Evolutionary conservation across 2,888 invertebrate species (phyloP).

Genomic region (Amiota communis): DNA sequence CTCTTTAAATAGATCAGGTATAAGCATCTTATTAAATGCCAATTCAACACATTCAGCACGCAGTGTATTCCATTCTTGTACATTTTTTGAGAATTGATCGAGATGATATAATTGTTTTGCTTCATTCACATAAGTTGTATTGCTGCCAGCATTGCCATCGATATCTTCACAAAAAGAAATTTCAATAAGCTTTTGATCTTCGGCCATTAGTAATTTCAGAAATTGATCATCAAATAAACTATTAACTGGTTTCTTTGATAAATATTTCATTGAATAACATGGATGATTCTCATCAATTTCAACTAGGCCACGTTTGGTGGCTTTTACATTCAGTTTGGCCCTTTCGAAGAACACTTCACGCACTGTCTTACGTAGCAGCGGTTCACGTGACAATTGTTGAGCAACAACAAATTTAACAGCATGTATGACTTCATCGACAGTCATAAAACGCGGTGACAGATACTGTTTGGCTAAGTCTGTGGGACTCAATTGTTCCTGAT

Average conservation of each 20-base stretch:
- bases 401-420: slow-evolving; percentile 96
- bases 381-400: slow-evolving; percentile 93
- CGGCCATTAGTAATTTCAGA: slow-evolving; percentile 85
- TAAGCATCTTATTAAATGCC: slow-evolving; percentile 89
- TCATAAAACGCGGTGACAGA: slow-evolving; percentile 79
- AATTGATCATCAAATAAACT: slow-evolving; percentile 93
- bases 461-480: slow-evolving; percentile 87
- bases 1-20: slow-evolving; percentile 92
- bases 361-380: slow-evolving; percentile 87
- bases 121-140: slow-evolving; percentile 88
- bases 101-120: slow-evolving; percentile 80
- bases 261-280: slow-evolving; percentile 89
- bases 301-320: slow-evolving; percentile 93
- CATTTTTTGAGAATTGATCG: slow-evolving; percentile 95
- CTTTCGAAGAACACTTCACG: slow-evolving; percentile 91
- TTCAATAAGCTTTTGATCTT: slow-evolving; percentile 86
- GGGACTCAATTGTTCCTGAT: slow-evolving; percentile 91
- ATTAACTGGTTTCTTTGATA: slow-evolving; percentile 92
- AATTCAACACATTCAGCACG: slow-evolving; percentile 90
- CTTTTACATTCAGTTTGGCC: slow-evolving; percentile 85
- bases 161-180: slow-evolving; percentile 83
- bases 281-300: slow-evolving; percentile 97
- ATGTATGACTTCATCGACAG: slow-evolving; percentile 87
- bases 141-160: slow-evolving; percentile 81
- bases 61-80: slow-evolving; percentile 95